Percentiles rank a stretch among this genome's conserved stretches.
Conservation (phyloP, 2,888 invertebrate species). For the Synanthedon myopaeformis region DNA sequence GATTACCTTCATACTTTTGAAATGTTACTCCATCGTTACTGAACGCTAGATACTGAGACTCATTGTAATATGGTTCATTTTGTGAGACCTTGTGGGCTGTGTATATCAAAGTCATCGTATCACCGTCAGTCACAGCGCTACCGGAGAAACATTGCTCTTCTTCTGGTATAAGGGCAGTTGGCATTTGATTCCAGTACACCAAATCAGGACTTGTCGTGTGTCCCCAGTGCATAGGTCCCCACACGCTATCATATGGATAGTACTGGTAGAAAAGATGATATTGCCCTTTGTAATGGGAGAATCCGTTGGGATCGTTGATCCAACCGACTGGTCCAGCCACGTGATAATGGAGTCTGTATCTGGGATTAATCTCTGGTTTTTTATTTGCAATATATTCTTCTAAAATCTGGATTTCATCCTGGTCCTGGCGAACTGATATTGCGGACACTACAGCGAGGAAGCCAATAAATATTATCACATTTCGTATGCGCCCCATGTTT, state of each 20-base stretch:
- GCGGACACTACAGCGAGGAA: conserved; percentile 17
- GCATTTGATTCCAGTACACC: conserved; percentile 57
- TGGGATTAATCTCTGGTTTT: conserved; percentile 35
- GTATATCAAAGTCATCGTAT: conserved; percentile 45
- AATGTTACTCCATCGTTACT: conserved; percentile 53
- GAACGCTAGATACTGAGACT: conserved; percentile 50
- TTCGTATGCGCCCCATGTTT: background rate
- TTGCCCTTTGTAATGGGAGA: conserved; percentile 57
- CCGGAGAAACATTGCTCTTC: conserved; percentile 59
- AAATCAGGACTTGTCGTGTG: conserved; percentile 57
- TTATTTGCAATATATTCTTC: conserved; percentile 44
- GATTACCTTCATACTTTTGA: conserved; percentile 48
- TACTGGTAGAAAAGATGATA: conserved; percentile 69
- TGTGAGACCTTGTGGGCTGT: conserved; percentile 33
- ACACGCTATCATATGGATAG: conserved; percentile 53
- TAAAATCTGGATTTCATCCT: conserved; percentile 21
- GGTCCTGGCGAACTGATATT: conserved; percentile 16
- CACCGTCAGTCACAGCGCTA: conserved; percentile 47
- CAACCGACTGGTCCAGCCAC: conserved; percentile 59
- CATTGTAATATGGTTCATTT: conserved; percentile 33
- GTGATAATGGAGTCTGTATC: conserved; percentile 49
- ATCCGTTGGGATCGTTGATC: conserved; percentile 72
- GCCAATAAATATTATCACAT: conserved; percentile 12
- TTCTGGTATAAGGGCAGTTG: conserved; percentile 60
- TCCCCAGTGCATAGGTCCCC: conserved; percentile 70